phyloP scores from a whole-genome alignment of 2,888 invertebrate species.

The Beris morrisii region DNA sequence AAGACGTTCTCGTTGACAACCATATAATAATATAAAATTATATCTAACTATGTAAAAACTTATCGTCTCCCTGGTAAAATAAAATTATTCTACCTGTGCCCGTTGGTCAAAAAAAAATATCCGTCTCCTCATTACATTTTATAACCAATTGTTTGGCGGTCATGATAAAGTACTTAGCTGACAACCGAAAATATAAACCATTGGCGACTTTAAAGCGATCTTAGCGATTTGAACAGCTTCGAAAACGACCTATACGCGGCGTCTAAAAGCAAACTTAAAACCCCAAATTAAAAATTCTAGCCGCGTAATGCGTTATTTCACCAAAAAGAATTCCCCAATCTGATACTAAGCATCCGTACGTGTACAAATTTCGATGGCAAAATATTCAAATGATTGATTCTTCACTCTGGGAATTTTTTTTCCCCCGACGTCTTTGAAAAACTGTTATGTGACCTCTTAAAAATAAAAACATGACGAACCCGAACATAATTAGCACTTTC shows the following conservation, averaged over 20 bases:
- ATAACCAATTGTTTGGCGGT: constrained; percentile 6
- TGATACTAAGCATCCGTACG: constrained; percentile 29
- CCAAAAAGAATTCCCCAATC: constrained; percentile 26
- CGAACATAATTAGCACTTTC: too few relatives aligned
- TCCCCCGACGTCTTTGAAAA: not conserved
- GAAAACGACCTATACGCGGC: not conserved
- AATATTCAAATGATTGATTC: constrained; percentile 32
- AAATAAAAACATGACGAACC: too few relatives aligned
- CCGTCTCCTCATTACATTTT: constrained; percentile 8
- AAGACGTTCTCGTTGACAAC: too few relatives aligned
- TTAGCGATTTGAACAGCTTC: not conserved
- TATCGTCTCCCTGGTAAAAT: too few relatives aligned
- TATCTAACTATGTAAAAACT: too few relatives aligned
- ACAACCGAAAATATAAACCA: not conserved
- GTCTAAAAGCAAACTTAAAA: not conserved
- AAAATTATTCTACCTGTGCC: too few relatives aligned
- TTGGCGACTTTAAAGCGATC: not conserved
- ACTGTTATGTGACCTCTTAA: constrained; percentile 7
- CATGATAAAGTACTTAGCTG: constrained; percentile 2
- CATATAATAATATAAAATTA: too few relatives aligned
- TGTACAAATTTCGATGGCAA: constrained; percentile 29
- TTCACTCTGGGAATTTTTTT: constrained; percentile 7
- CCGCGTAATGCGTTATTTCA: constrained; percentile 30
- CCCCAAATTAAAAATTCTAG: constrained; percentile 24
- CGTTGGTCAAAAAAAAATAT: too few relatives aligned